Evolutionary conservation across 23 tunicate genomes (phyloP), one percentile per base, ranked within the genome.

Genomic region (Halocynthia aurantium): DNA sequence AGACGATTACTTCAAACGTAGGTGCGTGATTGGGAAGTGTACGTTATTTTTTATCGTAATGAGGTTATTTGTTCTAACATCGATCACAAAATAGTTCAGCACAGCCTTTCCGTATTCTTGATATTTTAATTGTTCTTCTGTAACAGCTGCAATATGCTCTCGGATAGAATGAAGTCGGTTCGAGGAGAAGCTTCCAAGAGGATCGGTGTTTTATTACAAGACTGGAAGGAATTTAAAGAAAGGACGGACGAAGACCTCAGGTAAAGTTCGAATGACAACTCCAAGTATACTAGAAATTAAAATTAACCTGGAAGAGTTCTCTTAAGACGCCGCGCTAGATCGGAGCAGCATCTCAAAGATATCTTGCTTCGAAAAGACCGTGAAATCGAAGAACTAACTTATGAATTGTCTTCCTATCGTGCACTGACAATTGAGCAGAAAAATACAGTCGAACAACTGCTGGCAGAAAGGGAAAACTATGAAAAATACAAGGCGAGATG

Each of bases 161-260:
- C 88, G 7, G 83, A 83, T 57, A 66, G 76, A 70, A 87, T 88
- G 8, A 88, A 88, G 58, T 50, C 31, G 2, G 67, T 88, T 10
- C 67, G 95, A 55, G 88, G 95, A n/a, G 95, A 88, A 74, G 81
- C 95, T 31, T 76, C 95, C 5, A 88, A 79, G 69, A 72, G 95
- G 8, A 88, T 88, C 17, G 87, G 79, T 21, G 74, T 51, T 13
- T 76, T 88, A 1, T 61, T 88, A 6, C 71, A 73, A 15, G 88
- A 88, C 21, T 88, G 95, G 95, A 84, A 73, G 8, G 88, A 84
- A 0, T 88, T 60, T 52, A 88, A 83, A 60, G 81, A 83, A 69
- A 57, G 54, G 68, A 81, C 95, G 0, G 95, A 88, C 2, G 88
- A 88, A 60, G 95, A 88, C 57, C 51, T 88, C 53, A 79, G 83